Evolutionary conservation across 1,140 invertebrate species (phyloP).

Genomic region (Zaprionus gabonicus): DNA sequence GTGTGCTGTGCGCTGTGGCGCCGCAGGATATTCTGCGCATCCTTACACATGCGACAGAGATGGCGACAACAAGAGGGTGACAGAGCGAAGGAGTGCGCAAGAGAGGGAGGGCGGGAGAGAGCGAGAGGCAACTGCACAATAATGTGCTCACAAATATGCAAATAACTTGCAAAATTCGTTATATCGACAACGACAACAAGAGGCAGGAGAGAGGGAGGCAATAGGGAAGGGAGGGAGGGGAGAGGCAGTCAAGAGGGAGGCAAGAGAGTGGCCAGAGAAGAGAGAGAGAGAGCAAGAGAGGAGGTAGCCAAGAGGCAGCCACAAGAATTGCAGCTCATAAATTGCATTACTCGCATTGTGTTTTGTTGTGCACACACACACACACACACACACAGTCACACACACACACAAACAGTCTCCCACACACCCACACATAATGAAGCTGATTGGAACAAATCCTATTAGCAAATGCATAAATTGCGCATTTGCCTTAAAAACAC

Average conservation of each 20-base stretch:
- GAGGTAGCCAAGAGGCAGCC: slow-evolving; percentile 10
- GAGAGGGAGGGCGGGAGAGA: neutral
- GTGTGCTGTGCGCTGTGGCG: slow-evolving; percentile 41
- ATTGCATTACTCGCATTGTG: slow-evolving; percentile 51
- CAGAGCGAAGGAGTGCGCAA: neutral
- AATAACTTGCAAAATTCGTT: slow-evolving; percentile 70
- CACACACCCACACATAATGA: slow-evolving; percentile 23
- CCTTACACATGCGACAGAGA: slow-evolving; percentile 51
- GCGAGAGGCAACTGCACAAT: slow-evolving; percentile 15
- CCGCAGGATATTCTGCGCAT: slow-evolving; percentile 80
- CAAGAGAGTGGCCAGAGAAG: neutral
- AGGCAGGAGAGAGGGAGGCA: too few species aligned
- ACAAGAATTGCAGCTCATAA: slow-evolving; percentile 51
- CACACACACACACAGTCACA: slow-evolving; percentile 21
- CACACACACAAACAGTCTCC: neutral
- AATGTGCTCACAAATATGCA: slow-evolving; percentile 70
- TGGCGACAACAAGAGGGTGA: neutral
- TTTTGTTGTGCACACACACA: slow-evolving; percentile 36
- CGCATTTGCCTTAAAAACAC: slow-evolving; percentile 27
- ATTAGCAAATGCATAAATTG: slow-evolving; percentile 31
- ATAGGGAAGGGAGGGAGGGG: neutral
- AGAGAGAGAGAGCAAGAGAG: neutral
- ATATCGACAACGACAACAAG: slow-evolving; percentile 43
- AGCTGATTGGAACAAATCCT: slow-evolving; percentile 42
- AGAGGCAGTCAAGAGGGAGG: neutral